Evolutionary conservation across 2,113 vertebrate species (phyloP), one percentile per base, ranked within the genome.

Genomic region (Apodemus sylvaticus): DNA sequence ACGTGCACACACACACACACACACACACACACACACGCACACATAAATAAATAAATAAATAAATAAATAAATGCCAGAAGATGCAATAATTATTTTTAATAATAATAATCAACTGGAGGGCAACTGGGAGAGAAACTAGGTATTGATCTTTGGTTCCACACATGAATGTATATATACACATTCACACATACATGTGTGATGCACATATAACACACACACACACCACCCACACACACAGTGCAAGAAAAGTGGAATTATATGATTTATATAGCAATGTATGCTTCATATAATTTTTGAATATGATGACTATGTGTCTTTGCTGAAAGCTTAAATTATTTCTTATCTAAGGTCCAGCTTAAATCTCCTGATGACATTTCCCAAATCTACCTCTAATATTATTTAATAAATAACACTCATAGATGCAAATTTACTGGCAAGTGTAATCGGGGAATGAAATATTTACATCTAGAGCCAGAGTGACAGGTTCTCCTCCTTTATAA

Each of bases 331-430:
- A 3, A 70, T 16, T 24, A 8, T 93, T 96, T 95, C 48, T 79
- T 39, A 5, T 85, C 77, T 87, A 93, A 66, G 3, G 24, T 14
- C 48, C 17, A 24, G 34, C 7, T 83, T 95, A 9, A 85, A 31
- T 13, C 26, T 78, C 48, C 31, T 89, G 31, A 53, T 85, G 78
- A 66, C 51, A 95, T 76, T 68, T 39, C 39, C 66, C 24, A 68
- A 58, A 76, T 70, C 93, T 71, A 34, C 13, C 96, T 87, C 58
- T 58, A 89, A n/a, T 24, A 17, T 66, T 71, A 93, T 83, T 92
- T 48, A 83, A 74, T 78, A 81, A 73, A 90, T 88, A 16, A 51
- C 12, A 53, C 36, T 45, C 58, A 22, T 12, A 92, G 71, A 73
- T 62, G 31, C 36, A 87, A 36, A 7, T 29, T 76, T 90, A 79